A percentile compares a stretch with the other conserved stretches of the same genome.
These are phyloP conservation scores for Caerostris extrusa DNA, from an alignment of 1,140 invertebrate species.

Conservation along the genomic window DNA sequence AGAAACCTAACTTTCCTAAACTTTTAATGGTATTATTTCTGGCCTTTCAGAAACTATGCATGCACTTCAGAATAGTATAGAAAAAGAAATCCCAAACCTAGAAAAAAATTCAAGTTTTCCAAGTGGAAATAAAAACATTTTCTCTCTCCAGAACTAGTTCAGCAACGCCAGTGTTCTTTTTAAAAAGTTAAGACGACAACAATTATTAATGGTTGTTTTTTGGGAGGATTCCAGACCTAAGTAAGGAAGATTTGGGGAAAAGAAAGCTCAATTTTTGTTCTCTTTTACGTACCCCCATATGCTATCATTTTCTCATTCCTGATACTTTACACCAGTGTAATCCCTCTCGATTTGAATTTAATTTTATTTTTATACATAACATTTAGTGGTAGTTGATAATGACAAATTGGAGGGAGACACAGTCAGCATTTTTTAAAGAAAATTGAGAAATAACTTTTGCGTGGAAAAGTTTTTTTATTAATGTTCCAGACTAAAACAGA, in stretches of 20 bases:
- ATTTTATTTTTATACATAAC: background rate
- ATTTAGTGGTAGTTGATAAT: constrained; percentile 8
- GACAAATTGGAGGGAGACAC: background rate
- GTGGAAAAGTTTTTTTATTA: background rate
- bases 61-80: background rate
- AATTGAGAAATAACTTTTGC: constrained; percentile 9
- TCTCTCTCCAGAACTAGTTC: constrained; percentile 11
- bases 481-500: background rate
- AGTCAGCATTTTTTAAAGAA: background rate
- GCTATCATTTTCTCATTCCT: constrained; percentile 21
- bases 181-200: constrained; percentile 54
- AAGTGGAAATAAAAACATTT: constrained; percentile 32
- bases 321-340: constrained; percentile 8
- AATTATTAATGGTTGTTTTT: constrained; percentile 57
- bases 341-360: background rate
- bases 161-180: background rate
- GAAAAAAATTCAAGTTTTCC: constrained; percentile 33
- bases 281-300: background rate
- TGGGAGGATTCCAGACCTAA: constrained; percentile 27
- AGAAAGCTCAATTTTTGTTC: background rate
- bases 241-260: background rate
- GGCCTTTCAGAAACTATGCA: background rate
- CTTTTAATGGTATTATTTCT: constrained; percentile 37
- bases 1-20: constrained; percentile 23
- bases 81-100: background rate